These are phyloP conservation scores for Bovichtus variegatus DNA, from an alignment of 2,797 vertebrate genomes.

Conservation along the genomic window DNA sequence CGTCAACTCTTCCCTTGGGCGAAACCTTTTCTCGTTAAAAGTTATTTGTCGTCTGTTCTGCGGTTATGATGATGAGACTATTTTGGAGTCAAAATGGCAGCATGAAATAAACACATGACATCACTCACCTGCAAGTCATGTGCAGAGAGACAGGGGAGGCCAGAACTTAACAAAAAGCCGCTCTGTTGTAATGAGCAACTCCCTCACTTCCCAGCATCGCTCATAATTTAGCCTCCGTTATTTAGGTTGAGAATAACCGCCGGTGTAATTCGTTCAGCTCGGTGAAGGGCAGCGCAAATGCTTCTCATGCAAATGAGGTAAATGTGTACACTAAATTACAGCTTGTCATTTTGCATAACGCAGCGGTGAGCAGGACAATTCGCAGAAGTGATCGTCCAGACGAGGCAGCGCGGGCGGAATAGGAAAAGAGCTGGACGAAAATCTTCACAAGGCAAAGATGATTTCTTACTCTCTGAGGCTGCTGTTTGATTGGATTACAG, in stretches of 20 bases:
- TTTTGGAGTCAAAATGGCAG: constrained; percentile 36
- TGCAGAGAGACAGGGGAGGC: constrained; percentile 5
- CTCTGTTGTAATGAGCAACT: constrained; percentile 43
- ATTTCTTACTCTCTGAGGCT: constrained; percentile 69
- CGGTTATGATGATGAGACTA: background rate
- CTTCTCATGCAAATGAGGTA: constrained; percentile 80
- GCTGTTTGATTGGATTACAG: constrained; percentile 73
- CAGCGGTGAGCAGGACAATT: constrained; percentile 30
- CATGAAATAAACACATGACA: constrained; percentile 34
- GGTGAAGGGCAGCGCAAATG: constrained; percentile 56
- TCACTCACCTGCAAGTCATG: constrained; percentile 44
- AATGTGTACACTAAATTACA: constrained; percentile 78
- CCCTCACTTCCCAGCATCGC: constrained; percentile 68
- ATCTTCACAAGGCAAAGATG: constrained; percentile 45
- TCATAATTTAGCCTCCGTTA: constrained; percentile 51
- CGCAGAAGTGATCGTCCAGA: constrained; percentile 46
- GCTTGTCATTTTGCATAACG: constrained; percentile 71
- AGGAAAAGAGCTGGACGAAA: constrained; percentile 37
- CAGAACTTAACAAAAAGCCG: constrained; percentile 31
- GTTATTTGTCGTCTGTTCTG: background rate
- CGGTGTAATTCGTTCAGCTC: constrained; percentile 48
- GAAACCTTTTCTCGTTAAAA: background rate
- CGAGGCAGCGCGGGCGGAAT: constrained; percentile 14
- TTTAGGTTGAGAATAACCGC: constrained; percentile 68
- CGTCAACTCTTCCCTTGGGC: background rate